Evolutionary conservation across 2,113 vertebrate genomes (phyloP).

Genomic region (Lonchura striata): DNA sequence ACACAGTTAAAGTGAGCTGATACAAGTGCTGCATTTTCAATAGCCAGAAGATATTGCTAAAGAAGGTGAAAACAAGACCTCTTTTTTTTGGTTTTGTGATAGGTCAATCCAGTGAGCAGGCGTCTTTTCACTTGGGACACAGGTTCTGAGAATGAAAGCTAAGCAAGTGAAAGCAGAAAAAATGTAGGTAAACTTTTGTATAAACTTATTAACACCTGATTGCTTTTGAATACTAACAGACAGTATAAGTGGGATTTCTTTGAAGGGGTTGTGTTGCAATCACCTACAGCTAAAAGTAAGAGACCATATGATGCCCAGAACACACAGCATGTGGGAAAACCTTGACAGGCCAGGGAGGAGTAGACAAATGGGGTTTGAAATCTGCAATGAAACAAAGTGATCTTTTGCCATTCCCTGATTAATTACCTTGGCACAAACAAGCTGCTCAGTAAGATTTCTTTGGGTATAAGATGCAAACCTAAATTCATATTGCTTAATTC

Average conservation of each 20-base stretch:
- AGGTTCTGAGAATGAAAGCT: not conserved
- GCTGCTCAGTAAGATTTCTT: not conserved
- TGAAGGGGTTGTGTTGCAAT: not conserved
- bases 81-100: not conserved
- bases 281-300: not conserved
- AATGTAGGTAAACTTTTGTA: not conserved
- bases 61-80: not conserved
- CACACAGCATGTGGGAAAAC: not conserved
- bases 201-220: not conserved
- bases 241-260: not conserved
- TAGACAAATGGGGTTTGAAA: not conserved
- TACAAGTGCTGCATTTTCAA: not conserved
- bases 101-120: not conserved
- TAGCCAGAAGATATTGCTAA: not conserved
- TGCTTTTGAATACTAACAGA: not conserved
- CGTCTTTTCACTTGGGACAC: not conserved
- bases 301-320: not conserved
- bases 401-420: not conserved
- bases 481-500: not conserved
- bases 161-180: not conserved
- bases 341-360: not conserved
- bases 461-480: not conserved
- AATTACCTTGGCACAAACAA: not conserved
- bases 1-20: not conserved
- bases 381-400: not conserved